Evolutionary conservation across 2,888 invertebrate genomes (phyloP).

Genomic region (Amblyteles armatorius): DNA sequence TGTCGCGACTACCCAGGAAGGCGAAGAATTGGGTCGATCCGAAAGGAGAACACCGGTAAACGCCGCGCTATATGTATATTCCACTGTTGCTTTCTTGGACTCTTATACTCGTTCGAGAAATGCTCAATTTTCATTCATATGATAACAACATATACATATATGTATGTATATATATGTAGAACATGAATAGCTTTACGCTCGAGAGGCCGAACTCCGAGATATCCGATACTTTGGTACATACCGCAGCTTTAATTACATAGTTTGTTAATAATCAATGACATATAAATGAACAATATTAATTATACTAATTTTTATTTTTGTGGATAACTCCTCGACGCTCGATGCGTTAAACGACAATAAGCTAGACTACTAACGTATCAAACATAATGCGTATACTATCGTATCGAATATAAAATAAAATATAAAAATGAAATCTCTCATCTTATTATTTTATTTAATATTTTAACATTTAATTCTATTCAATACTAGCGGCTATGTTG

Average conservation of each 20-base stretch:
- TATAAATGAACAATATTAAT: constrained; percentile 13
- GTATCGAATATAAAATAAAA: too few species aligned
- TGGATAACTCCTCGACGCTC: background rate
- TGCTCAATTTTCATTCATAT: constrained; percentile 5
- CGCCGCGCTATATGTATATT: constrained; percentile 26
- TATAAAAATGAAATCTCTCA: too few species aligned
- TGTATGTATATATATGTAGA: background rate
- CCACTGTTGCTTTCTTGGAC: constrained; percentile 10
- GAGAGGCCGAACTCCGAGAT: constrained; percentile 33
- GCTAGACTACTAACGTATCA: background rate
- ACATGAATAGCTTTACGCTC: constrained; percentile 7
- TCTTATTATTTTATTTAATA: too few species aligned
- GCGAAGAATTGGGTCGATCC: constrained; percentile 60
- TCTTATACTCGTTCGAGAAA: background rate
- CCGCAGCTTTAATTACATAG: constrained; percentile 50
- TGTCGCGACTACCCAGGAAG: constrained; percentile 56
- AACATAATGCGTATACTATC: too few species aligned
- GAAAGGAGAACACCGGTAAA: constrained; percentile 54
- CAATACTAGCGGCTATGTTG: too few species aligned
- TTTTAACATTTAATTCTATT: too few species aligned
- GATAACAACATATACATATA: background rate
- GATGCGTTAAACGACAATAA: background rate
- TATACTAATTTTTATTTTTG: background rate
- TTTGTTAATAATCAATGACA: background rate
- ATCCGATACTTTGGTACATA: constrained; percentile 56